Conservation (phyloP, 1,140 invertebrate genomes). For the Macrotrachela quadricornifera region DNA sequence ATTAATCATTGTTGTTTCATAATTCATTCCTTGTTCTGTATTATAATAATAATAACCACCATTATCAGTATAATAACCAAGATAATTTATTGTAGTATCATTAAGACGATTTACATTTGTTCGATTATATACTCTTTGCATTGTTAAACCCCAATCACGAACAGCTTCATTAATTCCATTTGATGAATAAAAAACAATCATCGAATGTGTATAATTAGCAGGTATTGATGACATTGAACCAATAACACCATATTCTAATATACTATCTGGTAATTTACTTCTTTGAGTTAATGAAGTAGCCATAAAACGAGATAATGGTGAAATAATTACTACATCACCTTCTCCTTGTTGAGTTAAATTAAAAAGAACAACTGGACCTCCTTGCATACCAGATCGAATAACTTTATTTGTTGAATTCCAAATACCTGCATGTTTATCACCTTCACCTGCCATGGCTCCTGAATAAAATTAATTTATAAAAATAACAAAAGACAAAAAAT, state of each 20-base stretch:
- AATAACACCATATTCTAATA: slow-evolving; percentile 15
- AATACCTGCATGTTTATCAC: slow-evolving; percentile 3
- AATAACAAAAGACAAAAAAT: too few relatives aligned
- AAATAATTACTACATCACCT: slow-evolving; percentile 1
- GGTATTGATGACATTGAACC: slow-evolving; percentile 15
- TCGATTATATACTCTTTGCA: too few relatives aligned
- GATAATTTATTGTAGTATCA: slow-evolving; percentile 15
- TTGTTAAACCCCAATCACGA: too few relatives aligned
- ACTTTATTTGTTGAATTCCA: neutral
- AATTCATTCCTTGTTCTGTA: slow-evolving; percentile 10
- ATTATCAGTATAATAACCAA: slow-evolving; percentile 17
- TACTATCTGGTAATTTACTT: neutral
- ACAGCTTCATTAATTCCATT: slow-evolving; percentile 16
- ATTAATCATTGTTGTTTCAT: slow-evolving; percentile 10
- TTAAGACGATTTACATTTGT: neutral
- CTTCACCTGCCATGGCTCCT: slow-evolving; percentile 6
- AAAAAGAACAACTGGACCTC: slow-evolving; percentile 2
- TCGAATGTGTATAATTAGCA: slow-evolving; percentile 11
- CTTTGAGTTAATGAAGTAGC: neutral
- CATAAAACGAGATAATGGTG: slow-evolving; percentile 7
- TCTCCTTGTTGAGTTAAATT: neutral
- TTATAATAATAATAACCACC: slow-evolving; percentile 11
- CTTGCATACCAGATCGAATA: slow-evolving; percentile 1
- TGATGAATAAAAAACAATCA: slow-evolving; percentile 13
- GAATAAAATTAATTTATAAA: too few relatives aligned